phyloP scores from a whole-genome alignment of 2,888 invertebrate species.

The Mythimna loreyi region DNA sequence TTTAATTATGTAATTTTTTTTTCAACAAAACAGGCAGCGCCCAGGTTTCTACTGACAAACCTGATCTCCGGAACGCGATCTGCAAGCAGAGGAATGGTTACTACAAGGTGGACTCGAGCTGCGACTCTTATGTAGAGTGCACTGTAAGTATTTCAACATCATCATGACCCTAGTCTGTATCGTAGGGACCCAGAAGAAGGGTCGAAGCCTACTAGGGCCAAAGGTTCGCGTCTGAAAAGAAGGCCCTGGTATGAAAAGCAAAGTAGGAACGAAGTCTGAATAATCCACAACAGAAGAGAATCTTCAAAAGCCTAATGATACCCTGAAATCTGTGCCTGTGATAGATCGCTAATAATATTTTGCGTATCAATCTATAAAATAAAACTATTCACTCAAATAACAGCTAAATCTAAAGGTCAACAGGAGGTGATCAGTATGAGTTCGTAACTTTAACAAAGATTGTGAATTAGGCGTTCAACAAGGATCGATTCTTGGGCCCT shows the following conservation, averaged over 20 bases:
- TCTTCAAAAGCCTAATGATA: background rate
- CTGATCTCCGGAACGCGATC: conserved; percentile 65
- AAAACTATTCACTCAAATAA: too few relatives aligned
- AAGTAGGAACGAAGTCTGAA: too few relatives aligned
- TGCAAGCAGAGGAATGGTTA: conserved; percentile 89
- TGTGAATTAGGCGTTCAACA: background rate
- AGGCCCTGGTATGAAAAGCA: too few relatives aligned
- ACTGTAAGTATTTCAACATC: conserved; percentile 82
- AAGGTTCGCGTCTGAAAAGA: too few relatives aligned
- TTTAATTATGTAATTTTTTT: background rate
- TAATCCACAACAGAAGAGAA: background rate
- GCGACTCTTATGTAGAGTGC: conserved; percentile 93
- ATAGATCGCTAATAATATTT: background rate
- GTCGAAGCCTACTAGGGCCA: too few relatives aligned
- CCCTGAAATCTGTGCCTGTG: background rate
- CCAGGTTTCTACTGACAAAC: background rate
- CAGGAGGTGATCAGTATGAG: too few relatives aligned
- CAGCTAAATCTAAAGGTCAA: too few relatives aligned
- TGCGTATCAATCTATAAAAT: background rate
- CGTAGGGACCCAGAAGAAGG: too few relatives aligned
- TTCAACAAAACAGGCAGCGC: conserved; percentile 35
- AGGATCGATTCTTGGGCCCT: background rate
- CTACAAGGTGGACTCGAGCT: conserved; percentile 91
- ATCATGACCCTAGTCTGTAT: too few relatives aligned
- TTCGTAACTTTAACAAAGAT: background rate